These are phyloP conservation scores for Ctenosaura bakeri DNA, from an alignment of 2,797 vertebrate genomes.

Conservation along the genomic window DNA sequence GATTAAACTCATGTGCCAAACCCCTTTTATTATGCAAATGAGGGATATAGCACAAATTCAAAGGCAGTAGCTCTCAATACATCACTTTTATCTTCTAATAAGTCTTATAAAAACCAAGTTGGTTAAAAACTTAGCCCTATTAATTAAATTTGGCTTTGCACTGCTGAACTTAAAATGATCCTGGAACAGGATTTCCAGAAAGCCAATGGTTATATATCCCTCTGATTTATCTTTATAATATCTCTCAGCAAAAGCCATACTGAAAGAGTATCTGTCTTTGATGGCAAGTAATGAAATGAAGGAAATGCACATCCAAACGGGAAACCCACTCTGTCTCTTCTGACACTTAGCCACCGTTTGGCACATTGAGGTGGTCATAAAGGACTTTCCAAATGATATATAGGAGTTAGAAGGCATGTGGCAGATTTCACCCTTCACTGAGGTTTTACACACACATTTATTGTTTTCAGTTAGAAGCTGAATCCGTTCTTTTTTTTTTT, in stretches of 20 bases:
- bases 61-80: slow-evolving; percentile 47
- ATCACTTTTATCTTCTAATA: slow-evolving; percentile 71
- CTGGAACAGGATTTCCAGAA: slow-evolving; percentile 40
- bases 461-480: slow-evolving; percentile 62
- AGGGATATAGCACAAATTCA: slow-evolving; percentile 45
- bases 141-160: slow-evolving; percentile 66
- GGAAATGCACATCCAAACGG: slow-evolving; percentile 47
- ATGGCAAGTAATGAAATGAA: slow-evolving; percentile 59
- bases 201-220: slow-evolving; percentile 53
- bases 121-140: slow-evolving; percentile 60
- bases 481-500: slow-evolving; percentile 63
- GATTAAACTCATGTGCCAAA: slow-evolving; percentile 61
- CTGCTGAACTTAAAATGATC: slow-evolving; percentile 67
- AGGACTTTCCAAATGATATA: slow-evolving; percentile 49
- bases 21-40: slow-evolving; percentile 69
- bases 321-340: slow-evolving; percentile 59
- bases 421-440: slow-evolving; percentile 63
- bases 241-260: background rate
- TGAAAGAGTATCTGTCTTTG: slow-evolving; percentile 38
- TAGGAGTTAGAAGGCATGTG: slow-evolving; percentile 58
- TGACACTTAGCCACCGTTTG: slow-evolving; percentile 42
- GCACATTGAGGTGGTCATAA: slow-evolving; percentile 55
- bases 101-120: slow-evolving; percentile 66
- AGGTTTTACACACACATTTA: slow-evolving; percentile 63
- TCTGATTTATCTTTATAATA: slow-evolving; percentile 62